Percentiles rank a stretch among this genome's conserved stretches.
These are phyloP conservation scores for Bradypodion pumilum DNA, from an alignment of 2,797 vertebrate species.

Conservation along the genomic window DNA sequence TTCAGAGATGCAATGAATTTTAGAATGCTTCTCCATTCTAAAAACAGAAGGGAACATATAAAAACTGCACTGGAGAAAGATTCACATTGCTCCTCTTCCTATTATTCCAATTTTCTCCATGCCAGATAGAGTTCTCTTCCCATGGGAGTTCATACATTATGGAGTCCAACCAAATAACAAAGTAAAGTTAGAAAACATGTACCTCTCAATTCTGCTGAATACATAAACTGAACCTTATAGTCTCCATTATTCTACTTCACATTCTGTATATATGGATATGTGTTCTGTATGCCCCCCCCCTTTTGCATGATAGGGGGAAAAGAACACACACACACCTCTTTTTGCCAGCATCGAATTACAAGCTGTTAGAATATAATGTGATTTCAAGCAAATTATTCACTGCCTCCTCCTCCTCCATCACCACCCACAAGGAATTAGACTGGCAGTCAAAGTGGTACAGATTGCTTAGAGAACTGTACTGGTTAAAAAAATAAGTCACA, in stretches of 20 bases:
- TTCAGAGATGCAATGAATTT: not conserved
- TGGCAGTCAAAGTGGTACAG: slow-evolving; percentile 60
- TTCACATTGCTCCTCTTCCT: not conserved
- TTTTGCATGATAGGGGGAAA: slow-evolving; percentile 51
- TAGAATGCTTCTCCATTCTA: too few relatives aligned
- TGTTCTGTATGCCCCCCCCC: not conserved
- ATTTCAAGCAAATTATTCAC: slow-evolving; percentile 62
- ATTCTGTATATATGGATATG: not conserved
- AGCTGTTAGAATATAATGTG: slow-evolving; percentile 67
- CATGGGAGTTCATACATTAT: not conserved
- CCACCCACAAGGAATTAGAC: slow-evolving; percentile 62
- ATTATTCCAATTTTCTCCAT: too few relatives aligned
- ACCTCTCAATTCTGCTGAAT: not conserved
- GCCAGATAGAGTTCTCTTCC: not conserved
- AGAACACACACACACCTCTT: slow-evolving; percentile 51
- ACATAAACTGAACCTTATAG: not conserved
- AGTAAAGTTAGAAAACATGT: not conserved
- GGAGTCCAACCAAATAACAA: not conserved
- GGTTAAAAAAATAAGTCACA: slow-evolving; percentile 37
- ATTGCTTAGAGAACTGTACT: slow-evolving; percentile 53
- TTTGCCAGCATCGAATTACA: slow-evolving; percentile 63
- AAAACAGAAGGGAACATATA: not conserved
- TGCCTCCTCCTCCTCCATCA: slow-evolving; percentile 52
- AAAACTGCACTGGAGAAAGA: not conserved
- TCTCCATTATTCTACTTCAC: not conserved